Evolutionary conservation across 2,797 vertebrate genomes (phyloP).

Genomic region (Hemitrygon akajei): DNA sequence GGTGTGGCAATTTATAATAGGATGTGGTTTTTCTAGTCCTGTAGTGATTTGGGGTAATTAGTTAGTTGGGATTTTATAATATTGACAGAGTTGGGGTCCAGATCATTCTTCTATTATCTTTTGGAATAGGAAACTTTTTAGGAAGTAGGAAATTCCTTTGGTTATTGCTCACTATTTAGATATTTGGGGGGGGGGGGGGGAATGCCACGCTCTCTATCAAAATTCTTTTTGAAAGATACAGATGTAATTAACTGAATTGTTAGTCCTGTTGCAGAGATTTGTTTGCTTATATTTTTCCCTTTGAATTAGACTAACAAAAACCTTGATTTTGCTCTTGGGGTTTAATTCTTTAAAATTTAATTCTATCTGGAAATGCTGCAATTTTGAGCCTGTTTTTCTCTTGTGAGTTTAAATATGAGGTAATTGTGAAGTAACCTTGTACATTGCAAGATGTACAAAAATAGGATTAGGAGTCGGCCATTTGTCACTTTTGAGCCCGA

Average conservation of each 20-base stretch:
- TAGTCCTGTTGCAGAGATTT: background rate
- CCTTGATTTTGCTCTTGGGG: background rate
- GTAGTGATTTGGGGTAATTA: background rate
- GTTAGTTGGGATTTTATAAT: background rate
- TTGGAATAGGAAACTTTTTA: background rate
- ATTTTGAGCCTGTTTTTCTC: background rate
- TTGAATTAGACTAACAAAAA: background rate
- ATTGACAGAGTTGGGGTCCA: background rate
- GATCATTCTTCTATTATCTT: background rate
- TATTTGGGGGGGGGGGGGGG: background rate
- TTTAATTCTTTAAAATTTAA: background rate
- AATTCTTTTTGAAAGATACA: background rate
- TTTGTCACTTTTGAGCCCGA: too few species aligned
- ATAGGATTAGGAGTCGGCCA: too few species aligned
- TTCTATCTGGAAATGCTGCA: background rate
- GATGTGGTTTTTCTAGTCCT: background rate
- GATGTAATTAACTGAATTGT: background rate
- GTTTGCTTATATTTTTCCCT: background rate
- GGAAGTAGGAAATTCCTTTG: background rate
- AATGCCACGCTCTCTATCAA: background rate
- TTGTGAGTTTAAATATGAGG: background rate
- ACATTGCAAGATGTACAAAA: too few species aligned
- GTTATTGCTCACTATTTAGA: background rate
- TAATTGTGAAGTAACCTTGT: too few species aligned
- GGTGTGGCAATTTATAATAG: background rate